phyloP scores from a whole-genome alignment of 1,140 invertebrate genomes.

The Goniozus legneri region DNA sequence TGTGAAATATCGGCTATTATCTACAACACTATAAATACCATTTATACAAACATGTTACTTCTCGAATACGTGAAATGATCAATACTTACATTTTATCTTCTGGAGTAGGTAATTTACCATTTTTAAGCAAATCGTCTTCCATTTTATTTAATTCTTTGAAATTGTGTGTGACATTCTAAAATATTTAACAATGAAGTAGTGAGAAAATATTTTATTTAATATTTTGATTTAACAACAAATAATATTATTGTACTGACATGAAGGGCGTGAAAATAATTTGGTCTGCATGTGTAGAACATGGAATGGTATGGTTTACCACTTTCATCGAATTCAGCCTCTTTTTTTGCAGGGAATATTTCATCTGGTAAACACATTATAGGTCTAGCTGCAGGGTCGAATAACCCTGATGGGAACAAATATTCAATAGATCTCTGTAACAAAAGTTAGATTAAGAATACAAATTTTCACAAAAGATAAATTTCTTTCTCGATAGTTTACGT shows the following conservation, averaged over 20 bases:
- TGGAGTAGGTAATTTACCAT: conserved; percentile 59
- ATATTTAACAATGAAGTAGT: too few species aligned
- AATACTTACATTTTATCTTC: conserved; percentile 61
- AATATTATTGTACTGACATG: conserved; percentile 61
- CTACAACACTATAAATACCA: too few species aligned
- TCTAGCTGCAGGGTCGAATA: conserved; percentile 76
- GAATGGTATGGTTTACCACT: conserved; percentile 82
- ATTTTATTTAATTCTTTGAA: conserved; percentile 65
- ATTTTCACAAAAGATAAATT: neutral
- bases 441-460: conserved; percentile 7
- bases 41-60: too few species aligned
- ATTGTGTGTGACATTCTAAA: conserved; percentile 62
- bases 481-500: conserved; percentile 60
- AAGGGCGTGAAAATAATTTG: conserved; percentile 79
- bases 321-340: conserved; percentile 88
- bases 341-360: conserved; percentile 78
- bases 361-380: conserved; percentile 85
- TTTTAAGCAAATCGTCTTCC: conserved; percentile 65
- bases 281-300: conserved; percentile 85
- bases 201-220: conserved; percentile 6
- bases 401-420: conserved; percentile 89
- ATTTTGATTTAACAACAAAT: conserved; percentile 2
- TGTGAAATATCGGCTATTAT: too few species aligned
- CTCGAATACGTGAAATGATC: too few species aligned
- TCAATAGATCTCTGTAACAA: conserved; percentile 73